Base-by-base conservation (phyloP, 2,797 vertebrate genomes). In the Squalus acanthias region DNA sequence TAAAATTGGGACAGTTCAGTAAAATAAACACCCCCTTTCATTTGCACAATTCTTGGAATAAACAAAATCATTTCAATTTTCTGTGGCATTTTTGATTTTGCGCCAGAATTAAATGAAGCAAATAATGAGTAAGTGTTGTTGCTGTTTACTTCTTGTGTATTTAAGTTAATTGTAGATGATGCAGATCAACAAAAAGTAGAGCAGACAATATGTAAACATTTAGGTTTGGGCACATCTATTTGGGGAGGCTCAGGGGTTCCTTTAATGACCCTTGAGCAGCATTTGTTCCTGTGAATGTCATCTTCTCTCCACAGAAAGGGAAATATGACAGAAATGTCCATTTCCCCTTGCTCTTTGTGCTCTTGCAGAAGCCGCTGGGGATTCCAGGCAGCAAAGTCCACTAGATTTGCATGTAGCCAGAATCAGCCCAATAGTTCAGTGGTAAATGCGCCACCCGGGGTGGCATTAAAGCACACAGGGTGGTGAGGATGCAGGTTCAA, bases 61-160 rank as follows among this genome's bases (percentile, higher is more conserved):
- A 95, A 70, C 9, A 46, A 95, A 70, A 74, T 50, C 0, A 50
- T 26, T 24, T 70, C 50, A 74, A 74, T 29, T 53, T 95, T 33
- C 24, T 50, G 46, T 10, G 69, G 24, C 69, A 74, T 95, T 15
- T 74, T 95, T 95, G 46, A 57, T 9, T 13, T 15, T 57, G 5
- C 1, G 70, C 94, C 94, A 76, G 70, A 10, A 26, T 95, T 95
- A 95, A 95, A 95, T 72, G 39, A 57, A 76, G 69, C 94, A 72
- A 76, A 60, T 57, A 95, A 95, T 95, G 94, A 95, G 46, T 95
- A 50, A 57, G 50, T 57, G 53, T 57, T 53, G 26, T 72, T 95
- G 39, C 39, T 95, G 70, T 95, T 95, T 95, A 74, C 67, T 74
- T 74, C 67, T 74, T 74, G 6, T 15, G 26, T 95, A 74, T 50